phyloP scores from a whole-genome alignment of 92 coral and sea anemone species.

The Phenganax stokvisi region DNA sequence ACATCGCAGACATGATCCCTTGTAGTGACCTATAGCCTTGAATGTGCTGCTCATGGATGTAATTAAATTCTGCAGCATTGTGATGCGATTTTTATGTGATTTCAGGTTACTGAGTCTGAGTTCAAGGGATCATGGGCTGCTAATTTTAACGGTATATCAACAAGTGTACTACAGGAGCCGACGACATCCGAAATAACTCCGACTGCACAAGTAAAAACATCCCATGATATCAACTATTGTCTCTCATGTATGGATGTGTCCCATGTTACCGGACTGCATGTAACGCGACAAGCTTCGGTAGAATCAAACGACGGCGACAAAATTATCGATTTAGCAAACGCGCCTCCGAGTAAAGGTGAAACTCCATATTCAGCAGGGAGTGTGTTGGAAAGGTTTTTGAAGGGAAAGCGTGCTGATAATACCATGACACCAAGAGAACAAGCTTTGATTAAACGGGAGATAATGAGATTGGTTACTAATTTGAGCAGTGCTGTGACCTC shows the following conservation, averaged over 20 bases:
- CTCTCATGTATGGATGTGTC: conserved; percentile 72
- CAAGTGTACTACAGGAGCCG: conserved; percentile 39
- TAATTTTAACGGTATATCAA: conserved; percentile 70
- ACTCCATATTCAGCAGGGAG: conserved; percentile 17
- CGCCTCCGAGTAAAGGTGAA: conserved; percentile 13
- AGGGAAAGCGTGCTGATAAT: conserved; percentile 44
- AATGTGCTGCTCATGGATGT: neutral
- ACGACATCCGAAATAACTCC: conserved; percentile 21
- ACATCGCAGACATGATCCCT: too few species aligned
- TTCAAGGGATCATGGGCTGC: conserved; percentile 97
- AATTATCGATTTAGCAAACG: neutral
- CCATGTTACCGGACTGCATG: conserved; percentile 32
- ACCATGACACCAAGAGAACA: conserved; percentile 64
- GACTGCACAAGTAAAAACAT: conserved; percentile 38
- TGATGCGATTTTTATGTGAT: neutral
- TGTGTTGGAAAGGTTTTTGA: conserved; percentile 24
- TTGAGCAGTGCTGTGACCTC: conserved; percentile 90
- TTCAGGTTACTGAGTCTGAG: conserved; percentile 63
- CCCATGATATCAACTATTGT: conserved; percentile 77
- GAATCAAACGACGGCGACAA: conserved; percentile 23
- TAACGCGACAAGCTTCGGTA: conserved; percentile 25
- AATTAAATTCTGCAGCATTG: neutral
- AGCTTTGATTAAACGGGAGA: conserved; percentile 63
- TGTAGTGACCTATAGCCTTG: too few species aligned
- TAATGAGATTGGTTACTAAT: conserved; percentile 69